phyloP scores from a whole-genome alignment of 2,797 vertebrate species.

The Rhinella marina region DNA sequence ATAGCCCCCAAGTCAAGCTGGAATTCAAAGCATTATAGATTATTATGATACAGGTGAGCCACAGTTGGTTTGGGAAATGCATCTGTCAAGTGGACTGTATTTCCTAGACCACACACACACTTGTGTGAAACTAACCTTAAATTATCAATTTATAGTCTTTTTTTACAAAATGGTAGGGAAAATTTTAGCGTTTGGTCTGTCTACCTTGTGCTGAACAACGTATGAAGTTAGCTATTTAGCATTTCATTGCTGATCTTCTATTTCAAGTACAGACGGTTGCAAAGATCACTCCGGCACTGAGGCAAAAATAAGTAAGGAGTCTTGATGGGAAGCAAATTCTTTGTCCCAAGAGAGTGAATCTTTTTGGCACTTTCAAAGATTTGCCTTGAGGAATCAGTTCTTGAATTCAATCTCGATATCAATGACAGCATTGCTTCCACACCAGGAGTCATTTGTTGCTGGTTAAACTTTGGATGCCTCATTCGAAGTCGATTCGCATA shows the following conservation, averaged over 20 bases:
- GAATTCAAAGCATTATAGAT: too few species aligned
- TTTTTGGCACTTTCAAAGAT: not conserved
- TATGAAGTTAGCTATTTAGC: not conserved
- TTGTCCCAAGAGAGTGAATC: not conserved
- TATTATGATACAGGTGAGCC: too few species aligned
- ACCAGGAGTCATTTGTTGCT: not conserved
- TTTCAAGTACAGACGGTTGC: not conserved
- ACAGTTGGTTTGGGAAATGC: too few species aligned
- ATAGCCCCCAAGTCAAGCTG: too few species aligned
- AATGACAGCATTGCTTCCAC: constrained; percentile 16
- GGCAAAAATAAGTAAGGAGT: not conserved
- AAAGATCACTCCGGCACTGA: not conserved
- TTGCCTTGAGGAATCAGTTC: not conserved
- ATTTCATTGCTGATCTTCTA: not conserved
- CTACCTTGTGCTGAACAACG: not conserved
- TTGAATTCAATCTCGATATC: not conserved
- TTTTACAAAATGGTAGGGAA: not conserved
- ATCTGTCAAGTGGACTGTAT: too few species aligned
- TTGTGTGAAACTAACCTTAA: not conserved
- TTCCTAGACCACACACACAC: too few species aligned
- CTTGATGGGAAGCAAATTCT: constrained; percentile 10
- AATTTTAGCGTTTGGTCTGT: not conserved
- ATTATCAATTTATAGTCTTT: not conserved
- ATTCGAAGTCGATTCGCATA: too few species aligned
- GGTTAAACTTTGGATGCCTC: too few species aligned